Evolutionary conservation across 2,797 vertebrate genomes (phyloP).

Genomic region (Ammospiza maritima): DNA sequence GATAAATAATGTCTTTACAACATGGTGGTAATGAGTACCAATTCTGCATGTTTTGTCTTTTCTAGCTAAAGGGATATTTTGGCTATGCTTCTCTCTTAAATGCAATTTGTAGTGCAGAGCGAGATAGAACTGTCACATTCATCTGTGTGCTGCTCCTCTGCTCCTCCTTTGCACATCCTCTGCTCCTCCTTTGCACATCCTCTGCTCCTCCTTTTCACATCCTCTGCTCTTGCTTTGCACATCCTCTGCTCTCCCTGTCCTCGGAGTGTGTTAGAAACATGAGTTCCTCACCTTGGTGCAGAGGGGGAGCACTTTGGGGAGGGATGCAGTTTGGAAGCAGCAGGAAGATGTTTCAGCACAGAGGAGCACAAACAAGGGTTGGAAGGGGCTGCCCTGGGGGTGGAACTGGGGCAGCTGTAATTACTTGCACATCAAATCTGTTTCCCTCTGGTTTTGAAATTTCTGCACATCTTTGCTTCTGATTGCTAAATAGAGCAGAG

Average conservation of each 20-base stretch:
- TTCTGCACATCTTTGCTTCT: neutral
- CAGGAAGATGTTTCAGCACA: rapidly evolving
- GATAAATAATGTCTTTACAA: neutral
- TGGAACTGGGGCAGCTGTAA: neutral
- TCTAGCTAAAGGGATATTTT: neutral
- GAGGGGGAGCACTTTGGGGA: neutral
- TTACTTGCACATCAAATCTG: neutral
- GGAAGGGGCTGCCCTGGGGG: neutral
- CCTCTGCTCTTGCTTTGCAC: neutral
- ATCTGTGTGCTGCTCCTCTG: neutral
- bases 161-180: neutral
- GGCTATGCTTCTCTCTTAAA: neutral
- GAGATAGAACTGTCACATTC: neutral
- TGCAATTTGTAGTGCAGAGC: rapidly evolving
- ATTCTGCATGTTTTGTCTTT: neutral
- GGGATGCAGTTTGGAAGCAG: neutral
- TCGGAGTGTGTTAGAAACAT: neutral
- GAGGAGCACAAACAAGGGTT: neutral
- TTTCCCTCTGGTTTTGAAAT: neutral
- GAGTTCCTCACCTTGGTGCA: neutral
- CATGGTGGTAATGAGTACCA: rapidly evolving
- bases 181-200: neutral
- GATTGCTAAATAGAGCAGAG: neutral
- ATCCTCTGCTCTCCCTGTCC: neutral
- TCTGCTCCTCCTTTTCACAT: neutral